Conservation (phyloP, 1,140 invertebrate species). For the Philotrypesis tridentata region DNA sequence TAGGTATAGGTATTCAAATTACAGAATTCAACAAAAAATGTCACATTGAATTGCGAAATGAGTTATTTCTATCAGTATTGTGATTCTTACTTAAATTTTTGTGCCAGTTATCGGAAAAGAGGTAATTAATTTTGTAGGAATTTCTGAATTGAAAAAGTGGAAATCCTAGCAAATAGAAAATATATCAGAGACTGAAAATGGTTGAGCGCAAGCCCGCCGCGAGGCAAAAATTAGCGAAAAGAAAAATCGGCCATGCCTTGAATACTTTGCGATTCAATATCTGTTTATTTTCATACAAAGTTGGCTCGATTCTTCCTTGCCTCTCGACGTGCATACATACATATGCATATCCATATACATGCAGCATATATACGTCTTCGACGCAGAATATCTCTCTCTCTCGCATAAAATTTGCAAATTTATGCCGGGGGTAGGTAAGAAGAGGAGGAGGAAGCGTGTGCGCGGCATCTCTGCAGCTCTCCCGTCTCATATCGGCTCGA, state of each 20-base stretch:
- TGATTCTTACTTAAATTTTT: too few species aligned
- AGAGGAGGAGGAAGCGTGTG: not conserved
- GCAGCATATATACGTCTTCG: not conserved
- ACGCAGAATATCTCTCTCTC: not conserved
- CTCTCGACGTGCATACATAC: too few species aligned
- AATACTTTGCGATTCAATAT: not conserved
- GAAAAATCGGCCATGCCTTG: not conserved
- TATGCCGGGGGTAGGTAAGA: not conserved
- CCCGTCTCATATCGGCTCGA: conserved; percentile 12
- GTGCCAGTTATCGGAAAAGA: too few species aligned
- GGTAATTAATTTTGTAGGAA: too few species aligned
- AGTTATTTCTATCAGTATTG: too few species aligned
- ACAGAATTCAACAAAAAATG: too few species aligned
- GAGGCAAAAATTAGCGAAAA: not conserved
- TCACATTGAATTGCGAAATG: too few species aligned
- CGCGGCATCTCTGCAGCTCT: not conserved
- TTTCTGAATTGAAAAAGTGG: too few species aligned
- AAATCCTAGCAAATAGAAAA: too few species aligned
- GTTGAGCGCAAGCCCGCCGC: too few species aligned
- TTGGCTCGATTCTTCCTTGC: not conserved
- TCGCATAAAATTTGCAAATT: conserved; percentile 15
- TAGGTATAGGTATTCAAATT: too few species aligned
- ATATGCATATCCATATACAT: not conserved
- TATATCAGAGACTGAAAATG: too few species aligned
- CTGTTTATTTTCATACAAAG: conserved; percentile 7